A percentile compares a stretch with the other conserved stretches of the same genome.
These are phyloP conservation scores for Castor canadensis DNA, from an alignment of 2,113 vertebrate genomes.

Conservation along the genomic window DNA sequence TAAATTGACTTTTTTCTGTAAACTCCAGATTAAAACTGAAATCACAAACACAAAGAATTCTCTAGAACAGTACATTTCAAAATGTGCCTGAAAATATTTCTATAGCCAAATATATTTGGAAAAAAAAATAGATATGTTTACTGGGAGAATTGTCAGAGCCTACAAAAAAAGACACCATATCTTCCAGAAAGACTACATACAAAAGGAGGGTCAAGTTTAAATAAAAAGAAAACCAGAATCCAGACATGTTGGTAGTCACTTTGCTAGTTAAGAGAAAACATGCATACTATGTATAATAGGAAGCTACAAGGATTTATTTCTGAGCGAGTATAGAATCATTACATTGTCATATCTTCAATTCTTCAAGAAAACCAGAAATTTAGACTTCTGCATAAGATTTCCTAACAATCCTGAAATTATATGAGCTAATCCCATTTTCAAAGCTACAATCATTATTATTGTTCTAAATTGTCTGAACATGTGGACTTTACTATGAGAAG, in stretches of 20 bases:
- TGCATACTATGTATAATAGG: not conserved
- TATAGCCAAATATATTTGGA: not conserved
- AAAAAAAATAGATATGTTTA: not conserved
- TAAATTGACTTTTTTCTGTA: constrained; percentile 72
- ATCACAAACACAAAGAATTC: constrained; percentile 29
- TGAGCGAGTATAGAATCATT: not conserved
- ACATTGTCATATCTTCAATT: not conserved
- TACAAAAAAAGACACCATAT: not conserved
- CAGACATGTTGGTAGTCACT: not conserved
- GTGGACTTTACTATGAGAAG: not conserved
- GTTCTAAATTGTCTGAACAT: not conserved
- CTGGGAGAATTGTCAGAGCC: not conserved
- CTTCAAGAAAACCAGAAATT: not conserved
- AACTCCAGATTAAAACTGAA: constrained; percentile 66
- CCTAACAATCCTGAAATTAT: not conserved
- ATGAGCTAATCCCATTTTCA: not conserved
- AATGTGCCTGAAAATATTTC: not conserved
- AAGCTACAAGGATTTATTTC: not conserved
- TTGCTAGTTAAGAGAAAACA: not conserved
- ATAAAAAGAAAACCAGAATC: not conserved
- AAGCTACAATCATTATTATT: not conserved
- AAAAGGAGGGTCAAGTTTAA: not conserved
- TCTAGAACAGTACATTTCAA: not conserved
- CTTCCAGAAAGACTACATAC: not conserved
- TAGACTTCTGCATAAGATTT: not conserved